Evolutionary conservation across 2,888 invertebrate species (phyloP).

Genomic region (Entomobrya multifasciata): DNA sequence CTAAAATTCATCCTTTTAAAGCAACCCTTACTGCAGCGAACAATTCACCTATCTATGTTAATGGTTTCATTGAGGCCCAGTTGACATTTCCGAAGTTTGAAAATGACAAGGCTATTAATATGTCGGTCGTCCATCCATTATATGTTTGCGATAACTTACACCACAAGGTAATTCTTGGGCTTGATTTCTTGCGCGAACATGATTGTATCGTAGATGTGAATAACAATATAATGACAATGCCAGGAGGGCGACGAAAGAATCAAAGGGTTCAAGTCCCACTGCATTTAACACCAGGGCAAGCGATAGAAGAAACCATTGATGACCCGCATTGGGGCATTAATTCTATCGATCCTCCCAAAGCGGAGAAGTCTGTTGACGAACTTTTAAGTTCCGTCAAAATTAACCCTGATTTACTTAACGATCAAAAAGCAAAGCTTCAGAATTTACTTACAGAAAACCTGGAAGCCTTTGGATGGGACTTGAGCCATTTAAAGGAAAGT

Average conservation of each 20-base stretch:
- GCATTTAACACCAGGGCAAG: neutral
- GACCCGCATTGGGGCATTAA: neutral
- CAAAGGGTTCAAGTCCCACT: neutral
- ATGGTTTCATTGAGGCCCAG: neutral
- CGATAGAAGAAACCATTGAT: neutral
- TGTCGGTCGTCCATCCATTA: neutral
- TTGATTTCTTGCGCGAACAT: neutral
- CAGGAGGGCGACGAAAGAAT: neutral
- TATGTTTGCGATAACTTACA: neutral
- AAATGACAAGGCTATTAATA: neutral
- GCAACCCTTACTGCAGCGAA: neutral
- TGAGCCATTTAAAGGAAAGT: neutral
- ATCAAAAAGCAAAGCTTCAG: neutral
- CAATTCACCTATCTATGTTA: neutral
- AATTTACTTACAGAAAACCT: neutral
- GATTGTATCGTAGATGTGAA: neutral
- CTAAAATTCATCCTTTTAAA: neutral
- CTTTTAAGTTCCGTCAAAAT: too few relatives aligned
- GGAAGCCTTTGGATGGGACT: conserved; percentile 5
- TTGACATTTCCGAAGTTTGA: neutral
- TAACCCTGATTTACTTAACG: neutral
- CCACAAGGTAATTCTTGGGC: neutral
- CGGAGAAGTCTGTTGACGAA: too few relatives aligned
- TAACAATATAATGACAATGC: neutral
- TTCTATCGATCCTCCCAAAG: neutral